Base-by-base conservation (phyloP, 2,113 vertebrate species). In the Aspiorhynchus laticeps region DNA sequence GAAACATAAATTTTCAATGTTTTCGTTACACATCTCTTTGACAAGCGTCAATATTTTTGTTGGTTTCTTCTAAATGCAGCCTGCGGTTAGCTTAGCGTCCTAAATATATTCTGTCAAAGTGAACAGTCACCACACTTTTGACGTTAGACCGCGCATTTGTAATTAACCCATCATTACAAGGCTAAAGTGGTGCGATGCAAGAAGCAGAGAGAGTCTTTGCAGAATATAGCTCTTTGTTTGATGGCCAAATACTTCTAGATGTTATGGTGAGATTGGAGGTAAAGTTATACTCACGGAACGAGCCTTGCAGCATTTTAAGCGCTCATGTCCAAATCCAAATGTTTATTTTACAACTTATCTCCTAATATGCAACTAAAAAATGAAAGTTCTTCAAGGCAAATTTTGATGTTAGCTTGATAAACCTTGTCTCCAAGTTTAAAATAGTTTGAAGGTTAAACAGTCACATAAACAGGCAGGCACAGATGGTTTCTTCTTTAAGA, bases 21-120 rank as follows among this genome's bases (percentile, higher is more conserved):
- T 84, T 74, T 84, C 48, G 8, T 56, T 41, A 84, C 82, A 84
- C 67, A 84, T 84, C 69, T 74, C 82, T 59, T 74, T 84, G 82
- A 84, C 82, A 84, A 84, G 82, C 19, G 33, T 59, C 83, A 84
- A 74, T 84, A 75, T 75, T 84, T 73, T 59, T 59, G 67, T 74
- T 84, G 83, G 67, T 59, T 84, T 84, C 83, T 41, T 84, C 83
- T 33, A 84, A 84, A 84, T 84, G 67, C 83, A 38, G 67, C 69
- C 14, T 74, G 83, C 33, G 83, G 83, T 84, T 69, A 84, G 24
- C 83, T 84, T 84, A 84, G 24, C 48, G 48, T 84, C 67, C 83
- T 75, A 84, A 84, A 84, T 84, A 84, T 84, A 84, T 74, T 74
- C 67, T 74, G 83, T 84, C 83, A 84, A 84, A 73, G 83, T 75